Base-by-base conservation (phyloP, 2,888 invertebrate species). In the Copidosoma aretas region DNA sequence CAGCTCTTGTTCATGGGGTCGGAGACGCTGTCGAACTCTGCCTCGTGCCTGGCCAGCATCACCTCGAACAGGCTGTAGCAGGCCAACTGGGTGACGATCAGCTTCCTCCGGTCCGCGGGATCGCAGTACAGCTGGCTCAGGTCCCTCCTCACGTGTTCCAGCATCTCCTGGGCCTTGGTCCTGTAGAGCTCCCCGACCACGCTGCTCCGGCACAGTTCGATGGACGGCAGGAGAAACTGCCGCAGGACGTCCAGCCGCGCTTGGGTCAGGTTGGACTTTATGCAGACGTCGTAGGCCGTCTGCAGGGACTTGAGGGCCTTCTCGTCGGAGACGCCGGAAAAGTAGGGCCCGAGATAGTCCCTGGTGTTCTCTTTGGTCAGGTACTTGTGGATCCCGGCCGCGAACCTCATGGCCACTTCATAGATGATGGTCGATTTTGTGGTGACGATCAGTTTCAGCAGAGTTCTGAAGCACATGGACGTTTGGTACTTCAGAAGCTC, bases 51-150 rank as follows among this genome's bases (percentile, higher is more conserved):
- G 0, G 78, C 78, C 43, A 84, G 81, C 77, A 86, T 77, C 12
- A 79, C 73, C 70, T 82, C 83, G 24, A 85, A 69, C 10, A 86
- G 74, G 62, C 80, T 77, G 70, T 79, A 86, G 41, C 80, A 80
- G 15, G 84, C 82, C 8, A 84, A 83, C 57, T 83, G 81, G 1
- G 82, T 79, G 22, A 82, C 73, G 1, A 82, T 72, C 5, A 77
- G 52, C 32, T 74, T 76, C 24, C 75, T 75, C 10, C 75, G 60
- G 53, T 83, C 81, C 0, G 73, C 59, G 12, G 61, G 66, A 2
- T 19, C 46, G 22, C 1, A 21, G 8, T 1, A 19, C 5, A 1
- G 39, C 12, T 10, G 17, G 1, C 54, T 22, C 2, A 78, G 75
- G 60, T 73, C 71, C 17, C 73, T 71, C 1, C 71, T 72, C 0